Evolutionary conservation across 2,888 invertebrate species (phyloP).

Genomic region (Leptogaster cylindrica): DNA sequence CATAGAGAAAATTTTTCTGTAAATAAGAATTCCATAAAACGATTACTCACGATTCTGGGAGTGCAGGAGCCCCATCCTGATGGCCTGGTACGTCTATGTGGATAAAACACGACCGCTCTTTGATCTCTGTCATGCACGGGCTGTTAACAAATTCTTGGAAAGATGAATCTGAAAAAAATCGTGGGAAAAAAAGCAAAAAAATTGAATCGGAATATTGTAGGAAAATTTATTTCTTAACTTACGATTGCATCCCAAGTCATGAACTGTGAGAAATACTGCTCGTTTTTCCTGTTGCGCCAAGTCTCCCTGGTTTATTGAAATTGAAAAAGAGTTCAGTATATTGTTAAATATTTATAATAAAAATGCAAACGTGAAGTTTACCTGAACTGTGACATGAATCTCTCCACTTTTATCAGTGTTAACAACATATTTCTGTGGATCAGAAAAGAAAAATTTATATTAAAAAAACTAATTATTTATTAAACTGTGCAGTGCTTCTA

Average conservation of each 20-base stretch:
- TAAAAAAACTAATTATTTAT: too few relatives aligned
- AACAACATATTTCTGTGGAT: constrained; percentile 78
- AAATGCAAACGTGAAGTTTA: constrained; percentile 54
- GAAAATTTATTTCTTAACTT: constrained; percentile 64
- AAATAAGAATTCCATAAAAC: constrained; percentile 25
- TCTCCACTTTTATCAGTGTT: constrained; percentile 77
- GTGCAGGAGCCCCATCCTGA: constrained; percentile 78
- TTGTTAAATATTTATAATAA: not conserved
- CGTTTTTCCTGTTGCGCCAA: constrained; percentile 79
- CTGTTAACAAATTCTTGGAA: constrained; percentile 83
- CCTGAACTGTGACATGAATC: constrained; percentile 79
- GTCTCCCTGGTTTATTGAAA: constrained; percentile 81
- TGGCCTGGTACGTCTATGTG: constrained; percentile 88
- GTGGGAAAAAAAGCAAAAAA: constrained; percentile 6
- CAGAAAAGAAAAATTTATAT: constrained; percentile 43
- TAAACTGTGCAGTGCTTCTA: too few relatives aligned
- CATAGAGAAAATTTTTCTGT: too few relatives aligned
- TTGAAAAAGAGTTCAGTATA: constrained; percentile 37
- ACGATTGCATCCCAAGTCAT: constrained; percentile 86
- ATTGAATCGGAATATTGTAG: not conserved
- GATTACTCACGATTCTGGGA: constrained; percentile 73
- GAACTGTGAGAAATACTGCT: constrained; percentile 86
- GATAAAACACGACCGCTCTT: constrained; percentile 83
- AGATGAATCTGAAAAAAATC: constrained; percentile 71
- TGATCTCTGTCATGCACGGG: constrained; percentile 83